Evolutionary conservation across 1,140 invertebrate species (phyloP).

Genomic region (Helicoverpa zea): DNA sequence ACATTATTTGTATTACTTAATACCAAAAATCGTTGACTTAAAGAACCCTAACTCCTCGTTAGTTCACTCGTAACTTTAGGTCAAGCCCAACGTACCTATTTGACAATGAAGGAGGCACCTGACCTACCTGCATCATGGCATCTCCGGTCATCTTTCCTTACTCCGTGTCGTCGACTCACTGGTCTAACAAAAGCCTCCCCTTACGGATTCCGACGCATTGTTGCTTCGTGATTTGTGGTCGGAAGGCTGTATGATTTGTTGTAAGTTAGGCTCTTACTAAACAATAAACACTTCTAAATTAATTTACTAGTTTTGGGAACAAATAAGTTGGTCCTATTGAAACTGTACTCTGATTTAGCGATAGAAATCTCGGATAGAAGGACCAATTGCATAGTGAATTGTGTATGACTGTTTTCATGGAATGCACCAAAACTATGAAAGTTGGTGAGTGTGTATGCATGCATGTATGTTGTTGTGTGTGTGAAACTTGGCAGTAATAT

Average conservation of each 20-base stretch:
- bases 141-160: too few species aligned
- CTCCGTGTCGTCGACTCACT: neutral
- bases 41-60: too few species aligned
- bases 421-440: too few species aligned
- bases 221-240: conserved; percentile 32
- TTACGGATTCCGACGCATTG: conserved; percentile 18
- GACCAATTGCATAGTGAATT: neutral
- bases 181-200: neutral
- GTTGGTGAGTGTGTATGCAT: too few species aligned
- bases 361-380: neutral
- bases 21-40: too few species aligned
- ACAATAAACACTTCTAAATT: conserved; percentile 40
- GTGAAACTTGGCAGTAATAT: too few species aligned
- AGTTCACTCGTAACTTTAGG: too few species aligned
- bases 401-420: too few species aligned
- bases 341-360: neutral
- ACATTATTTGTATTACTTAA: too few species aligned
- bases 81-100: too few species aligned
- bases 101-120: too few species aligned
- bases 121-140: too few species aligned
- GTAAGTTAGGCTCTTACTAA: conserved; percentile 36
- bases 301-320: conserved; percentile 35
- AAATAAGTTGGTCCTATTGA: conserved; percentile 1
- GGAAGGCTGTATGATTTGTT: conserved; percentile 28
- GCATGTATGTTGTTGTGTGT: neutral